Base-by-base conservation (phyloP, 2,113 vertebrate species). In the Hydrolagus affinis region DNA sequence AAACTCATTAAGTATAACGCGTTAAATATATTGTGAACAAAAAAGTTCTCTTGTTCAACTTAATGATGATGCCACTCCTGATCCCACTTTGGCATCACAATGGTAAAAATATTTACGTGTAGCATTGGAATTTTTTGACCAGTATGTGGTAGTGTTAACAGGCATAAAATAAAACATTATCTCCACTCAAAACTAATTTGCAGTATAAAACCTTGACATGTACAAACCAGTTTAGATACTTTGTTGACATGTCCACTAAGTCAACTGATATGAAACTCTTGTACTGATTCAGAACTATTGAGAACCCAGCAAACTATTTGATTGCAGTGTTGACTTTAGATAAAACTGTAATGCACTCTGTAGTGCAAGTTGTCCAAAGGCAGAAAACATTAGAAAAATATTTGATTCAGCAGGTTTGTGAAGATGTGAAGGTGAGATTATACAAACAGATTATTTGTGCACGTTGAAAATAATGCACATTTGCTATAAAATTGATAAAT, bases 201-300 rank as follows among this genome's bases (percentile, higher is more conserved):
- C 76, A 25, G 30, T 62, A 23, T 60, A 78, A 78, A 78, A 78
- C 76, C 57, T 78, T 78, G 21, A 78, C 76, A 78, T 17, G 59
- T 78, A 14, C n/a, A 62, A 62, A 17, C 10, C 12, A 23, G 11
- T 78, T 62, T 62, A 28, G 76, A 23, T 78, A 62, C 57, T 78
- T 62, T 59, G 25, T 78, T 78, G n/a, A 78, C 57, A 78, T 28
- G 57, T 62, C 62, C 12, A 62, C 76, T 25, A 15, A 77, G 75
- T 77, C 76, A 62, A 78, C 76, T 25, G 57, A 59, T 59, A 62
- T 59, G 12, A 23, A 78, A 62, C 57, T 14, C 1, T n/a, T 60
- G 8, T 60, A 62, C 25, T 78, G 76, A 25, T 78, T 78, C 17
- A 12, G 23, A 78, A 21, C 56, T 57, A 73, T 75, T 75, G 56